These are phyloP conservation scores for Simalia tracyae DNA, from an alignment of 2,797 vertebrate species.

Conservation along the genomic window DNA sequence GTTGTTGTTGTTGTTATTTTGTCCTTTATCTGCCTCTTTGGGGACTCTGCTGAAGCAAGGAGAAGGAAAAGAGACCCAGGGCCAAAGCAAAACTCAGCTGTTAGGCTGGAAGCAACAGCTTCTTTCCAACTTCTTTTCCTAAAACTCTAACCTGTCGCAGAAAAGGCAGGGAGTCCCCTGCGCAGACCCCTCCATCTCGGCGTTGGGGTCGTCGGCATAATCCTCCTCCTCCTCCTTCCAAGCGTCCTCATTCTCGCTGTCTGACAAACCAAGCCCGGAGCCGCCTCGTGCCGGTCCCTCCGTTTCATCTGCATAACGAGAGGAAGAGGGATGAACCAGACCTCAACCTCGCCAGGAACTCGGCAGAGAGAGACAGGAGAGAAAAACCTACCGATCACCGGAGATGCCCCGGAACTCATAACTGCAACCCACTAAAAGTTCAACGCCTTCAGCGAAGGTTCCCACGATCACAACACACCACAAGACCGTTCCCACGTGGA, in stretches of 20 bases:
- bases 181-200: constrained; percentile 37
- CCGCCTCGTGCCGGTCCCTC: constrained; percentile 25
- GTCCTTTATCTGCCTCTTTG: not conserved
- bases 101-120: not conserved
- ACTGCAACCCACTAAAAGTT: not conserved
- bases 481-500: not conserved
- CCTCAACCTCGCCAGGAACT: not conserved
- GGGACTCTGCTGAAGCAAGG: not conserved
- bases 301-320: not conserved
- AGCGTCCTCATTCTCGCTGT: constrained; percentile 78
- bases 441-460: not conserved
- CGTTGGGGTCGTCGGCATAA: constrained; percentile 62
- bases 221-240: constrained; percentile 72
- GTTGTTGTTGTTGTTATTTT: not conserved
- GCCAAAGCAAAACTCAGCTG: not conserved
- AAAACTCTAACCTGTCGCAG: constrained; percentile 80
- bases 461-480: no score
- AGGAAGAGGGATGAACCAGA: no score
- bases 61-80: not conserved
- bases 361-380: not conserved
- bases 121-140: not conserved
- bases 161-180: constrained; percentile 81
- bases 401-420: not conserved
- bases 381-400: not conserved
- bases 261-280: constrained; percentile 72